These are phyloP conservation scores for Ptychodera flava DNA, from an alignment of 35 echinoderm and acorn worm genomes.

Conservation along the genomic window DNA sequence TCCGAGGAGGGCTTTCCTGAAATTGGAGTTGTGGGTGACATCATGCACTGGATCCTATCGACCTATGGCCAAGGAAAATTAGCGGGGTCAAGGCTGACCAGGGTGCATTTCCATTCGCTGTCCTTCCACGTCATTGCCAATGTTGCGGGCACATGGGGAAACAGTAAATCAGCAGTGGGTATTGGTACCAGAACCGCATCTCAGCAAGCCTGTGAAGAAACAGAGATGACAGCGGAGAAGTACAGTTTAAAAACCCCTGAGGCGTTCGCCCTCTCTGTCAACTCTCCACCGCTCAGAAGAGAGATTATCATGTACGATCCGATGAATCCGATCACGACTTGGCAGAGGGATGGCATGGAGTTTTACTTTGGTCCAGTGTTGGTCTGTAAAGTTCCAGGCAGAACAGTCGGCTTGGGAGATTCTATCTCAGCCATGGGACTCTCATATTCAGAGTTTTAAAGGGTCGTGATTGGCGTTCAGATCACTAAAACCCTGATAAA, in stretches of 20 bases:
- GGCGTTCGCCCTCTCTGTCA: constrained; percentile 54
- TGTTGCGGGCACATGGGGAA: constrained; percentile 34
- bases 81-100: constrained; percentile 26
- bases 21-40: constrained; percentile 73
- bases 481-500: too few relatives aligned
- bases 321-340: constrained; percentile 37
- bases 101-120: constrained; percentile 87
- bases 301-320: constrained; percentile 47
- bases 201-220: constrained; percentile 62
- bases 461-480: too few relatives aligned
- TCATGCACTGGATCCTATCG: constrained; percentile 61
- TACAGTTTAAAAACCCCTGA: constrained; percentile 68
- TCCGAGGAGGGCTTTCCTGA: constrained; percentile 56
- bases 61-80: constrained; percentile 14
- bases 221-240: constrained; percentile 45
- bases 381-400: constrained; percentile 83
- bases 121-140: constrained; percentile 83
- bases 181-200: constrained; percentile 61
- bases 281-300: constrained; percentile 37
- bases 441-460: constrained; percentile 57
- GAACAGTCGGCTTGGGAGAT: constrained; percentile 91
- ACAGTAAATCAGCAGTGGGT: constrained; percentile 62
- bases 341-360: constrained; percentile 51
- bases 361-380: constrained; percentile 92
- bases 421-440: constrained; percentile 90